Conservation (phyloP, 2,113 vertebrate species). For the Entomyzon cyanotis region DNA sequence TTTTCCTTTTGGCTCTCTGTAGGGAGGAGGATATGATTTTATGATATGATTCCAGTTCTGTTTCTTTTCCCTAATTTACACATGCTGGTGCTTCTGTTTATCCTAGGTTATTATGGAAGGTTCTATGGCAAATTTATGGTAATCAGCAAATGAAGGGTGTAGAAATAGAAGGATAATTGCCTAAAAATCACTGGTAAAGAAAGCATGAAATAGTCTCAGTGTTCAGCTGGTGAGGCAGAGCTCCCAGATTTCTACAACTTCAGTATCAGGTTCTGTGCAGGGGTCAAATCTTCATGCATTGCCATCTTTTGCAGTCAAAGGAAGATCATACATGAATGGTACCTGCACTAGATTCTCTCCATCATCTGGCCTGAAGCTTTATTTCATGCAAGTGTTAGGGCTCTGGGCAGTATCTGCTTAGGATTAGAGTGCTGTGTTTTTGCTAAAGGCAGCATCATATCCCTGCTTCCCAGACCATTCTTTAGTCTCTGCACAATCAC, state of each 20-base stretch:
- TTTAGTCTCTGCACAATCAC: rapidly evolving
- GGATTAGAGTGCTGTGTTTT: background rate
- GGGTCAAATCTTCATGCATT: background rate
- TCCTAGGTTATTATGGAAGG: background rate
- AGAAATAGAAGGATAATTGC: background rate
- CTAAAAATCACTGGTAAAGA: background rate
- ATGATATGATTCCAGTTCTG: background rate
- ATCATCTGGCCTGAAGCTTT: background rate
- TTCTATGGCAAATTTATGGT: background rate
- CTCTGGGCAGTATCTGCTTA: background rate
- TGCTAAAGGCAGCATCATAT: background rate
- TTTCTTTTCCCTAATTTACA: slow-evolving; percentile 2
- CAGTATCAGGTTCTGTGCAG: background rate
- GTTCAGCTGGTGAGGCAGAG: background rate
- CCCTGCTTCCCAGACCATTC: background rate
- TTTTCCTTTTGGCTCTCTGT: background rate
- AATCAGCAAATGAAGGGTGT: background rate
- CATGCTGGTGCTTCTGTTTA: background rate
- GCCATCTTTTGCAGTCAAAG: background rate
- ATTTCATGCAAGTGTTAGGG: background rate
- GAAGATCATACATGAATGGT: background rate
- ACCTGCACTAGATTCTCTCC: background rate
- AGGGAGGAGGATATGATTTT: background rate
- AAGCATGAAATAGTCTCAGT: background rate
- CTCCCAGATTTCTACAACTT: background rate